phyloP scores from a whole-genome alignment of 2,797 vertebrate genomes.

The Numenius phaeopus region DNA sequence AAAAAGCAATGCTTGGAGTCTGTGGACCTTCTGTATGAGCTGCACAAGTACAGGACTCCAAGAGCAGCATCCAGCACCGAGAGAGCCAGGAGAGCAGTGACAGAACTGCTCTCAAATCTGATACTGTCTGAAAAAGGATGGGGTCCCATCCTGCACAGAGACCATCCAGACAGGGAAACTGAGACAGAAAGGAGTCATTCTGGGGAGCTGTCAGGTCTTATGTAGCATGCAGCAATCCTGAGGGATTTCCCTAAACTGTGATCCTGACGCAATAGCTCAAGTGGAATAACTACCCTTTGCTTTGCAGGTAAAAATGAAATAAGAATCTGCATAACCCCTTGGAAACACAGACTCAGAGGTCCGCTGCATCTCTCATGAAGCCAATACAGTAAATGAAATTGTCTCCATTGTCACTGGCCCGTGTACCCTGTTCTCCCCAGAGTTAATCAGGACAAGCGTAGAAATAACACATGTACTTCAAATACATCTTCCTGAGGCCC shows the following conservation, averaged over 20 bases:
- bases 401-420: not conserved
- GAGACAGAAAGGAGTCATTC: not conserved
- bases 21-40: not conserved
- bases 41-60: not conserved
- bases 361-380: not conserved
- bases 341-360: not conserved
- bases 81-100: not conserved
- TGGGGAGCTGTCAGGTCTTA: not conserved
- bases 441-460: not conserved
- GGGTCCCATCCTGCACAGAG: not conserved
- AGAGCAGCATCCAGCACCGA: not conserved
- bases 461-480: not conserved
- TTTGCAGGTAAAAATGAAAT: not conserved
- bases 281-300: not conserved
- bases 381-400: not conserved
- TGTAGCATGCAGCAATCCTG: not conserved
- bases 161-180: not conserved
- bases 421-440: fast-evolving
- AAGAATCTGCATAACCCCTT: not conserved
- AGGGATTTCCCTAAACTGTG: not conserved
- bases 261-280: not conserved
- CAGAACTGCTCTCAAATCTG: not conserved
- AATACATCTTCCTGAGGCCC: not conserved
- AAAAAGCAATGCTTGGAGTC: not conserved
- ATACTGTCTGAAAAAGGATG: not conserved